A percentile compares a stretch with the other conserved stretches of the same genome.
Evolutionary conservation across 2,888 invertebrate genomes (phyloP).

Genomic region (Spatulosminthurus flaviceps): DNA sequence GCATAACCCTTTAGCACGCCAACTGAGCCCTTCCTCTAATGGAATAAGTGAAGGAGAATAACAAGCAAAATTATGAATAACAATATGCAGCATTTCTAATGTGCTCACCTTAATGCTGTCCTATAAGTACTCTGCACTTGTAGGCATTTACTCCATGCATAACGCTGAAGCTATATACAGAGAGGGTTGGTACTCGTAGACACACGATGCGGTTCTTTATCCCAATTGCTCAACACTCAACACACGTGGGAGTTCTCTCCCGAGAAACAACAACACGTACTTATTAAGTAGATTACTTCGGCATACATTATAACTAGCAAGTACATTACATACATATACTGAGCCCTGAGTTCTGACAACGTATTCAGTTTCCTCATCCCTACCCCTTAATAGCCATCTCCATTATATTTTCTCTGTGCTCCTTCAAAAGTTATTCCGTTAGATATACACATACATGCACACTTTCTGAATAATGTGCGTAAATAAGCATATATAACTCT

Average conservation of each 20-base stretch:
- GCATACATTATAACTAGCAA: background rate
- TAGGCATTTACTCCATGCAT: no score
- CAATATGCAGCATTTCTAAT: conserved; percentile 10
- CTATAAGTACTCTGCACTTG: no score
- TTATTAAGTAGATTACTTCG: background rate
- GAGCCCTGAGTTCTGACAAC: background rate
- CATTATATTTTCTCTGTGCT: no score
- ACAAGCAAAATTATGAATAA: conserved; percentile 3
- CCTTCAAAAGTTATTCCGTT: no score
- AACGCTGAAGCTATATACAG: no score
- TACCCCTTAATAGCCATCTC: no score
- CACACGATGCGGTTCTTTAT: background rate
- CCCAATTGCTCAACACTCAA: background rate
- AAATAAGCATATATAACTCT: no score
- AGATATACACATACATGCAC: no score
- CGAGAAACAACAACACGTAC: conserved; percentile 1
- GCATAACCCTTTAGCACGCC: background rate
- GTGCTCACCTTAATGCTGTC: no score
- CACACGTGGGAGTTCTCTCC: conserved; percentile 9
- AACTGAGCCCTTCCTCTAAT: conserved; percentile 20
- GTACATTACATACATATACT: background rate
- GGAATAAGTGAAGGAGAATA: conserved; percentile 19
- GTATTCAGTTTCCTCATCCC: no score
- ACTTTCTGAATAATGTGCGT: no score
- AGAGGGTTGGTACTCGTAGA: no score